A percentile compares a stretch with the other conserved stretches of the same genome.
phyloP scores from a whole-genome alignment of 2,797 vertebrate genomes.

The Neopelma chrysocephalum region DNA sequence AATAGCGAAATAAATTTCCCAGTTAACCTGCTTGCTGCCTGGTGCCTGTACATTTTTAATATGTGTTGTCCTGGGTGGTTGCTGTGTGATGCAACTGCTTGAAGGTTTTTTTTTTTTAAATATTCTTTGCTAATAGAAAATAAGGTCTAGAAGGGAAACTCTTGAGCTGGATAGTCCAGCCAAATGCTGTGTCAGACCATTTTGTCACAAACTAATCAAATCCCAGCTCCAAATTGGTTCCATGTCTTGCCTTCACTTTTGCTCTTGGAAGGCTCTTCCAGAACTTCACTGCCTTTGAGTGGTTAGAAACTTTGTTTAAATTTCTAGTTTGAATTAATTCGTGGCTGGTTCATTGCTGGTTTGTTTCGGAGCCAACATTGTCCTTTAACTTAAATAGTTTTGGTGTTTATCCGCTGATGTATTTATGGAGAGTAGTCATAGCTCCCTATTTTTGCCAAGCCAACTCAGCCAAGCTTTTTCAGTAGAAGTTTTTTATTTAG shows the following conservation, averaged over 20 bases:
- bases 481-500: slow-evolving; percentile 63
- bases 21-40: background rate
- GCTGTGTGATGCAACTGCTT: slow-evolving; percentile 25
- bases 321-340: slow-evolving; percentile 58
- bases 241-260: slow-evolving; percentile 63
- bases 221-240: slow-evolving; percentile 34
- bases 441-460: slow-evolving; percentile 51
- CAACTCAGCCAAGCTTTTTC: slow-evolving; percentile 46
- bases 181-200: slow-evolving; percentile 46
- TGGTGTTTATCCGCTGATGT: slow-evolving; percentile 62
- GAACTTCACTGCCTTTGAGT: slow-evolving; percentile 21
- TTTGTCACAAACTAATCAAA: slow-evolving; percentile 44
- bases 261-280: slow-evolving; percentile 41
- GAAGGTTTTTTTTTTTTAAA: background rate
- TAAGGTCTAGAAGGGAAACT: slow-evolving; percentile 22
- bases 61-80: background rate
- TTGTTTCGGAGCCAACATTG: slow-evolving; percentile 66
- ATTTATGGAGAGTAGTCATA: slow-evolving; percentile 64
- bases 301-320: slow-evolving; percentile 53
- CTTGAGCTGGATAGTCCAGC: background rate
- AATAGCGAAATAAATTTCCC: background rate
- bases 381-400: slow-evolving; percentile 62
- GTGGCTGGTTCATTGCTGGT: slow-evolving; percentile 46
- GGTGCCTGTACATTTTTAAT: background rate
- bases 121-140: slow-evolving; percentile 8